Evolutionary conservation across 2,797 vertebrate species (phyloP), one percentile per base, ranked within the genome.

Genomic region (Bufotes viridis): DNA sequence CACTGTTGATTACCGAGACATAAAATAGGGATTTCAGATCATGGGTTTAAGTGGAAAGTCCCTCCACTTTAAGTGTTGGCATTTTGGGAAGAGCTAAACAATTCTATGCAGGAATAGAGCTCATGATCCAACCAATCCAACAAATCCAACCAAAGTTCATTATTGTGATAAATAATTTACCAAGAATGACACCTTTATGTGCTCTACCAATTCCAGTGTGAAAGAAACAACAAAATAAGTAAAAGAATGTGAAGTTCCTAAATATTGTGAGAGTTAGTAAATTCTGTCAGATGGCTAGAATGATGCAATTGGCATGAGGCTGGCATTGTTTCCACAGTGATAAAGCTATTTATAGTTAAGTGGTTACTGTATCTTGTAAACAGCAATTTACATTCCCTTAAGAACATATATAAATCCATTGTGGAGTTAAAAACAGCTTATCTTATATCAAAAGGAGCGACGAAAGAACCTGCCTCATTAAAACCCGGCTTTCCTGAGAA

Each of bases 381-480:
- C 20, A 81, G 60, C 79, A 42, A 81, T 51, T 67, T 67, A 51
- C 60, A 81, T 34, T 42, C 29, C n/a, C 5, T 3, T 22, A n/a
- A 63, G 13, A 42, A 63, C 6, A 72, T 22, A 22, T n/a, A 74
- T 15, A 76, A 51, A 84, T 81, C 29, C 18, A 26, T 24, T 3
- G 57, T 4, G 4, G 14, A 75, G 42, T 63, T 24, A 24, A 51
- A 60, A 49, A 20, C 29, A 26, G 20, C 8, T 22, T 26, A 18
- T 22, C 22, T 85, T 51, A 24, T 61, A 84, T 75, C 58, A 85
- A 76, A 17, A 76, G 15, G 7, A 78, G 26, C n/a, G 12, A 76
- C 61, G 78, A 75, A 84, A 85, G 83, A 75, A 51, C 10, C 2
- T 26, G 83, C 51, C 57, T 85, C 72, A 65, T 85, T 76, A 78